Evolutionary conservation across 2,113 vertebrate genomes (phyloP), one percentile per base, ranked within the genome.

Genomic region (Phyllopteryx taeniolatus): DNA sequence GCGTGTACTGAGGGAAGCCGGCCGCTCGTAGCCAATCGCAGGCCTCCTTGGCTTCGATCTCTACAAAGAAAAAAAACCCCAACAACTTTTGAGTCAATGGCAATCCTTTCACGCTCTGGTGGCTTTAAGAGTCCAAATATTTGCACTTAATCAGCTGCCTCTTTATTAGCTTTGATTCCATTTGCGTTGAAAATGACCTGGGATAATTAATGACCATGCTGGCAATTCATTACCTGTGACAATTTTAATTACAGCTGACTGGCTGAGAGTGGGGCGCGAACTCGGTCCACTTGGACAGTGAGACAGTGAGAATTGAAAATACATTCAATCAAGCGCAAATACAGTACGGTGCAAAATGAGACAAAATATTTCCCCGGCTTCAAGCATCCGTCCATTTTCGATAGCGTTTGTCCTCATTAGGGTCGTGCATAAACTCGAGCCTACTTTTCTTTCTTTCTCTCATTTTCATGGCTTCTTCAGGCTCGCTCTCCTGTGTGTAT

Each of bases 1-100:
- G 96, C 70, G 90, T 94, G 72, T 98, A 98, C 82, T 96, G 95
- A 75, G 95, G 94, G 60, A 98, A 97, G 67, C 96, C 96, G 22
- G 94, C 95, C 0, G 94, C 95, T 83, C 79, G 90, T 82, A 97
- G 93, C 95, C 97, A 98, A 83, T 95, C 92, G 27, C 95, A 96
- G 75, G 94, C 94, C 91, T 95, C 95, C 81, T 91, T 95, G 77
- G 94, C 96, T 93, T 98, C 96, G 69, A 92, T 93, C 91, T 97
- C 96, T 98, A 90, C 2, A 83, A 60, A 89, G 68, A 77, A 71
- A 17, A 54, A 64, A 15, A n/a, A 67, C 73, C 75, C 84, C 57
- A 79, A 68, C 63, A 67, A 42, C 17, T 19, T 64, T 75, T 73
- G 73, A 82, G 81, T 70, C 44, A 78, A 74, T 84, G 80, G 70